Evolutionary conservation across 2,888 invertebrate species (phyloP).

Genomic region (Lepidocyrtinus sp.): DNA sequence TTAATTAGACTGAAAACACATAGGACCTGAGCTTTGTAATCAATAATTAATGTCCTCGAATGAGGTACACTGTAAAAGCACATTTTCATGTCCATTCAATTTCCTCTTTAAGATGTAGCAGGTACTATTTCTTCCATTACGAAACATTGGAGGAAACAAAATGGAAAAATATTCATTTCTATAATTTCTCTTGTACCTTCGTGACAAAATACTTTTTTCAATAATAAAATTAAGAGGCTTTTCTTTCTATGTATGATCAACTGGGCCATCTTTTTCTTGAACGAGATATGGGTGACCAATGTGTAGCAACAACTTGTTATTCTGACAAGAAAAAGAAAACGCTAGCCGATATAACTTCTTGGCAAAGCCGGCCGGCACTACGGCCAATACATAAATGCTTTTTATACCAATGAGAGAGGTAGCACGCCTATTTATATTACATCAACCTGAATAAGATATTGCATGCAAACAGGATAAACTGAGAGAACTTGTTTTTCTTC

Average conservation of each 20-base stretch:
- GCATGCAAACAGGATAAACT: not conserved
- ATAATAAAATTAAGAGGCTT: too few species aligned
- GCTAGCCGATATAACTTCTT: not conserved
- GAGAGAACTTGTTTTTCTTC: constrained; percentile 5
- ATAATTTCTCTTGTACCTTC: not conserved
- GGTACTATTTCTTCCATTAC: too few species aligned
- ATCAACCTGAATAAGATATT: not conserved
- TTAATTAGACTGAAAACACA: too few species aligned
- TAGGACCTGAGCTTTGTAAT: too few species aligned
- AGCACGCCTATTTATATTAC: not conserved
- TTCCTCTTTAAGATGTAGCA: too few species aligned
- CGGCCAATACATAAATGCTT: not conserved
- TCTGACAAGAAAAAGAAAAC: not conserved
- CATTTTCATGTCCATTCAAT: too few species aligned
- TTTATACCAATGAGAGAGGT: not conserved
- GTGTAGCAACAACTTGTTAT: not conserved
- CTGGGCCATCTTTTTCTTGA: too few species aligned
- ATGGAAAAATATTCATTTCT: not conserved
- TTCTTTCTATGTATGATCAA: too few species aligned
- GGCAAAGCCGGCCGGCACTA: not conserved
- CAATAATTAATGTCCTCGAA: too few species aligned
- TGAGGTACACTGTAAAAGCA: too few species aligned
- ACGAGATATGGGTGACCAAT: not conserved
- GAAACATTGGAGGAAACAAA: too few species aligned
- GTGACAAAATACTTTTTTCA: not conserved